Evolutionary conservation across 2,797 vertebrate genomes (phyloP).

Genomic region (Vultur gryphus): DNA sequence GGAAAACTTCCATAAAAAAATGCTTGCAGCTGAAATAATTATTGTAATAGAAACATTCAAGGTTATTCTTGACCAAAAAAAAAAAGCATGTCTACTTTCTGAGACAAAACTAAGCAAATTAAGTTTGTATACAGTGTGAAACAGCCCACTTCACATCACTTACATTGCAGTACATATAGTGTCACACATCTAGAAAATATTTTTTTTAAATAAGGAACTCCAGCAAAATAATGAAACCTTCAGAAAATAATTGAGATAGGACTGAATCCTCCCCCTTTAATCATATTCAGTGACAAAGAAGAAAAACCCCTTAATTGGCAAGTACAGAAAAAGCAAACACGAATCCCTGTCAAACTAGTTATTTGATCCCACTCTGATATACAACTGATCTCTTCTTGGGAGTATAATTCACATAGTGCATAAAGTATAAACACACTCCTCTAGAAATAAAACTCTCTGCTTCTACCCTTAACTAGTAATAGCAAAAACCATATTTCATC

Average conservation of each 20-base stretch:
- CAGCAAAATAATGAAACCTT: not conserved
- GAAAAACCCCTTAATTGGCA: not conserved
- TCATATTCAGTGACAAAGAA: not conserved
- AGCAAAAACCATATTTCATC: not conserved
- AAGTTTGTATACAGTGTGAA: not conserved
- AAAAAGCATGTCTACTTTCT: not conserved
- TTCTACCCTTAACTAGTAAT: not conserved
- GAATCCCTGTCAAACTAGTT: constrained; percentile 31
- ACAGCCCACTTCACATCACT: not conserved
- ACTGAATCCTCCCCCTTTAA: not conserved
- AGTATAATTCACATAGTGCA: constrained; percentile 1
- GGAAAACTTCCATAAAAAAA: not conserved
- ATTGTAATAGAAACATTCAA: not conserved
- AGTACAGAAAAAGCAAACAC: not conserved
- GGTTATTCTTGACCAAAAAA: not conserved
- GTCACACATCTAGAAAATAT: not conserved
- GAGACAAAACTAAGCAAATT: not conserved
- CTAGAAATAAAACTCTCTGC: not conserved
- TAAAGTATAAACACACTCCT: not conserved
- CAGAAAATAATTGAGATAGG: not conserved
- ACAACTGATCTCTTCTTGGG: constrained; percentile 23
- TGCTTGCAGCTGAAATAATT: not conserved
- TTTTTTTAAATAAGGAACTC: not conserved
- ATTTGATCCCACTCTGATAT: constrained; percentile 14
- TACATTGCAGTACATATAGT: not conserved